Conservation (phyloP, 2,113 vertebrate species). For the Lepus timidus region DNA sequence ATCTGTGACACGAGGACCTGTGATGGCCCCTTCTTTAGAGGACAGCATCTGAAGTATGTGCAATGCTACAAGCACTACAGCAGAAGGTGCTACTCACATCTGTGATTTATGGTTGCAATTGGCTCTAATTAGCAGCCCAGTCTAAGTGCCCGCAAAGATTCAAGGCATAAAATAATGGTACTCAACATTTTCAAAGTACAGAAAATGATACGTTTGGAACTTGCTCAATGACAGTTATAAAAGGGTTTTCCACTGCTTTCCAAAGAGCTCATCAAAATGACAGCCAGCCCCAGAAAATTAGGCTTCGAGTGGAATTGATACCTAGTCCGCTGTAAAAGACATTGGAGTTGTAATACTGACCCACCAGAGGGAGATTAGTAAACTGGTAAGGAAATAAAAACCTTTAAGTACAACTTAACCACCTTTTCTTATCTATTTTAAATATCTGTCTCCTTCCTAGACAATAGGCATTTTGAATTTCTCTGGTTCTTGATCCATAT, state of each 20-base stretch:
- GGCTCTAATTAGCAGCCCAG: conserved; percentile 78
- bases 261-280: conserved; percentile 78
- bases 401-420: conserved; percentile 50
- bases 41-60: background rate
- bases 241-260: conserved; percentile 71
- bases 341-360: conserved; percentile 42
- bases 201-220: conserved; percentile 79
- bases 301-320: conserved; percentile 58
- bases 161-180: conserved; percentile 74
- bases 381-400: conserved; percentile 76
- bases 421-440: conserved; percentile 62
- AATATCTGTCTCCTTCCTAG: conserved; percentile 32
- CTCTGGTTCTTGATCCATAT: conserved; percentile 43
- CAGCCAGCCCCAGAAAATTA: conserved; percentile 69
- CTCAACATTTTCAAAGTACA: conserved; percentile 75
- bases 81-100: conserved; percentile 48
- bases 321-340: conserved; percentile 33
- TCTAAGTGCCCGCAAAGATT: conserved; percentile 77
- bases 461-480: background rate
- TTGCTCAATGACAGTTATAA: conserved; percentile 75
- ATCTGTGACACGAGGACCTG: background rate
- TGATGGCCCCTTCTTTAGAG: background rate
- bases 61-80: background rate
- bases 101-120: conserved; percentile 65
- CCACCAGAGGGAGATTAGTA: background rate